phyloP scores from a whole-genome alignment of 2,113 vertebrate genomes.

The Dendropsophus ebraccatus region DNA sequence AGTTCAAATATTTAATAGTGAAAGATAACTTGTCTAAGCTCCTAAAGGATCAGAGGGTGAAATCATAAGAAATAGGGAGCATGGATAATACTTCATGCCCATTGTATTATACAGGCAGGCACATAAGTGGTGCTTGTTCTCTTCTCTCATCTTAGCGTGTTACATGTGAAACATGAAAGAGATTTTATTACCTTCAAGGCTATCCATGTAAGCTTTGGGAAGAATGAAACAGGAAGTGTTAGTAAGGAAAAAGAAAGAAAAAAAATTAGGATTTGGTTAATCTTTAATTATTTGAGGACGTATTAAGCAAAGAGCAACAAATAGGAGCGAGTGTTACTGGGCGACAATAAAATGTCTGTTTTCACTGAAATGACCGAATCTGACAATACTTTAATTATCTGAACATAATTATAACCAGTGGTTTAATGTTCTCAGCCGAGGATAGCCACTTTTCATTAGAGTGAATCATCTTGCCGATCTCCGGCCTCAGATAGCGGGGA shows the following conservation, averaged over 20 bases:
- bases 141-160: background rate
- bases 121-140: background rate
- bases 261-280: background rate
- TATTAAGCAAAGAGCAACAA: conserved; percentile 35
- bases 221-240: conserved; percentile 72
- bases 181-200: conserved; percentile 96
- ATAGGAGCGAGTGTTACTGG: background rate
- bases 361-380: background rate
- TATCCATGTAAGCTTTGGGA: conserved; percentile 99
- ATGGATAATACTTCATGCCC: background rate
- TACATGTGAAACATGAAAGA: background rate
- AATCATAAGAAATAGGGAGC: background rate
- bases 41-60: background rate
- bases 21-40: background rate
- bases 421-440: conserved; percentile 22
- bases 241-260: conserved; percentile 60
- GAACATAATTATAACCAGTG: conserved; percentile 15
- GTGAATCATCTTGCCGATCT: conserved; percentile 19
- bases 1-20: background rate
- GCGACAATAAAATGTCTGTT: background rate
- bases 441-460: conserved; percentile 22
- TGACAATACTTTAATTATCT: conserved; percentile 29
- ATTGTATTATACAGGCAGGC: background rate
- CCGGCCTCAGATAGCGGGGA: background rate
- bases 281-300: background rate